A percentile compares a stretch with the other conserved stretches of the same genome.
phyloP scores from a whole-genome alignment of 2,113 vertebrate species.

The Reinhardtius hippoglossoides region DNA sequence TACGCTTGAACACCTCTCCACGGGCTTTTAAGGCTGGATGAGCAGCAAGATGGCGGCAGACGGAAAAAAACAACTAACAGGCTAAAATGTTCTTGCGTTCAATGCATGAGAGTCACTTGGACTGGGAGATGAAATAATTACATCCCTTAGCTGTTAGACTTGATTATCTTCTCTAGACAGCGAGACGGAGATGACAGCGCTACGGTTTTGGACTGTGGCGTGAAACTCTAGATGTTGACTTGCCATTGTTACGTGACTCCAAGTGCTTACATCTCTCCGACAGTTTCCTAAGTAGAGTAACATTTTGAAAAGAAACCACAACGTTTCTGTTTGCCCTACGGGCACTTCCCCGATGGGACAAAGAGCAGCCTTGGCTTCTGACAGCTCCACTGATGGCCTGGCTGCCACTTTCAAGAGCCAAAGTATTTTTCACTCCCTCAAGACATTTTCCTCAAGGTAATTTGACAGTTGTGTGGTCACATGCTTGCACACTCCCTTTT shows the following conservation, averaged over 20 bases:
- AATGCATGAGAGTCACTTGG: conserved; percentile 2
- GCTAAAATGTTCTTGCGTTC: conserved; percentile 7
- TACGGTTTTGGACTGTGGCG: conserved; percentile 34
- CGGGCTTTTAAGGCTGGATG: neutral
- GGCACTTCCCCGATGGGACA: conserved; percentile 61
- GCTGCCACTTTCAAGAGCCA: conserved; percentile 44
- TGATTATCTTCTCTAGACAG: conserved; percentile 9
- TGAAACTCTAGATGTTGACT: conserved; percentile 47
- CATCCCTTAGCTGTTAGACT: conserved; percentile 4
- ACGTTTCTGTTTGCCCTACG: conserved; percentile 61
- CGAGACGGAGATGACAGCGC: conserved; percentile 49
- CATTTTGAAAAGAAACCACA: conserved; percentile 70
- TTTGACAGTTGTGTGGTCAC: conserved; percentile 57
- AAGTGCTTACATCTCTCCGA: conserved; percentile 58
- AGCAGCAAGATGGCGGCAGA: neutral
- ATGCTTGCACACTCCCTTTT: conserved; percentile 31
- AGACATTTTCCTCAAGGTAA: conserved; percentile 60
- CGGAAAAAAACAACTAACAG: conserved; percentile 1
- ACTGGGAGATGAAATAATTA: conserved; percentile 29
- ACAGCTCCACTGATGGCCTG: conserved; percentile 56
- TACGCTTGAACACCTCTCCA: neutral
- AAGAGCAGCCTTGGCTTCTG: conserved; percentile 57
- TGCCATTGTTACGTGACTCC: conserved; percentile 69
- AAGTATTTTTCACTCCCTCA: conserved; percentile 46
- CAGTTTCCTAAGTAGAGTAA: conserved; percentile 65